Base-by-base conservation (phyloP, 53 echinoderm and acorn worm genomes). In the Henricia sp. region DNA sequence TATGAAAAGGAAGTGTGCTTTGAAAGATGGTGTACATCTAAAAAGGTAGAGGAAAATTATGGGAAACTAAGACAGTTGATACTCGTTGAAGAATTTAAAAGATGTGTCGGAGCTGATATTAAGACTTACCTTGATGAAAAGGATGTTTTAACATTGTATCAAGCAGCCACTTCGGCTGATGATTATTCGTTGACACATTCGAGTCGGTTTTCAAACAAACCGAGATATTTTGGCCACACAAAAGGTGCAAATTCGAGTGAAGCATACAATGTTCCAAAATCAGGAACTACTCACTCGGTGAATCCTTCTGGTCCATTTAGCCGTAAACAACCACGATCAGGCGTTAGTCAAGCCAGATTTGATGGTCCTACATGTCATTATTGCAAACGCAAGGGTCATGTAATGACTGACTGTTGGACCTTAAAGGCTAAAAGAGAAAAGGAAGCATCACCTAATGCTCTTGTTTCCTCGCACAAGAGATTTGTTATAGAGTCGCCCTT, bases 21-120 rank as follows among this genome's bases (percentile, higher is more conserved):
- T 54, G 64, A 82, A 14, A 82, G 82, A 29, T 82, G 65, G 82
- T 28, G 58, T n/a, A 38, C 38, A 46, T 46, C 60, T 2, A 82
- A 60, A 41, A 50, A 82, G 17, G 65, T 82, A 20, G 65, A 63
- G 26, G 42, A 63, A 38, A 46, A 82, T 41, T 82, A 24, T 27
- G 26, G 25, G 5, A 82, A n/a, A n/a, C n/a, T n/a, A n/a, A n/a
- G n/a, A n/a, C n/a, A n/a, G n/a, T n/a, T n/a, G n/a, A n/a, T n/a
- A n/a, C n/a, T n/a, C n/a, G n/a, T n/a, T n/a, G n/a, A n/a, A n/a
- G n/a, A n/a, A n/a, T n/a, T n/a, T n/a, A 63, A 41, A 29, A 9
- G 48, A 36, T 63, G 43, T 14, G 50, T 82, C 16, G 28, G 26
- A 62, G 30, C 65, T 20, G 82, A 82, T 27, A 50, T n/a, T n/a